These are phyloP conservation scores for Sarcophaga rosellei DNA, from an alignment of 2,888 invertebrate genomes.

Conservation along the genomic window DNA sequence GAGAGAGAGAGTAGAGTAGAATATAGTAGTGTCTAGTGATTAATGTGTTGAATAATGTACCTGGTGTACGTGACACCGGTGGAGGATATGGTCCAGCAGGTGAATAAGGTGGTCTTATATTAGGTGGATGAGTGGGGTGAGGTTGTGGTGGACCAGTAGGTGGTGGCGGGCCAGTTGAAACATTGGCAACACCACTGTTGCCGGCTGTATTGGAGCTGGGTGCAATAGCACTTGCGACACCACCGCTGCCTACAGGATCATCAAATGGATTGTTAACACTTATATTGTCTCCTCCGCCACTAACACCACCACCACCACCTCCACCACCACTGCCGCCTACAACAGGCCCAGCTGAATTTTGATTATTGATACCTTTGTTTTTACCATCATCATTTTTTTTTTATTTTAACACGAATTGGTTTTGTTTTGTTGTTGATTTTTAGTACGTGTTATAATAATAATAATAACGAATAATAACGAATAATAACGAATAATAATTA, in stretches of 20 bases:
- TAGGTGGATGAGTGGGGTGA: slow-evolving; percentile 77
- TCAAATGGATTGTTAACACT: slow-evolving; percentile 94
- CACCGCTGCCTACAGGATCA: slow-evolving; percentile 83
- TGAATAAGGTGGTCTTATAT: slow-evolving; percentile 72
- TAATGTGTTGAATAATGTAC: slow-evolving; percentile 74
- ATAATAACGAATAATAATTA: slow-evolving; percentile 12
- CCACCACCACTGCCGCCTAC: slow-evolving; percentile 24
- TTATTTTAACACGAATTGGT: neutral
- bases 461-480: neutral
- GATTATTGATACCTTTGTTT: slow-evolving; percentile 75
- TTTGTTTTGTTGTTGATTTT: slow-evolving; percentile 13
- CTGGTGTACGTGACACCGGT: slow-evolving; percentile 82
- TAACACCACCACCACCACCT: slow-evolving; percentile 66
- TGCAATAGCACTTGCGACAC: slow-evolving; percentile 65
- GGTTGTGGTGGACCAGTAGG: slow-evolving; percentile 72
- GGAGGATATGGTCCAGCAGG: slow-evolving; percentile 73
- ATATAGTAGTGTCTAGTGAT: slow-evolving; percentile 54
- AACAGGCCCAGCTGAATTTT: slow-evolving; percentile 70
- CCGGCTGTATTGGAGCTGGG: slow-evolving; percentile 69
- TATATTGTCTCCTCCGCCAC: slow-evolving; percentile 86
- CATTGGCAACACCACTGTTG: slow-evolving; percentile 61
- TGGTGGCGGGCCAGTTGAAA: slow-evolving; percentile 67
- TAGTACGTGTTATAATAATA: neutral
- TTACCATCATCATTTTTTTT: slow-evolving; percentile 6
- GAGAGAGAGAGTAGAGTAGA: slow-evolving; percentile 9